A percentile compares a stretch with the other conserved stretches of the same genome.
Conservation (phyloP, 2,888 invertebrate species). For the Chirona hameri region DNA sequence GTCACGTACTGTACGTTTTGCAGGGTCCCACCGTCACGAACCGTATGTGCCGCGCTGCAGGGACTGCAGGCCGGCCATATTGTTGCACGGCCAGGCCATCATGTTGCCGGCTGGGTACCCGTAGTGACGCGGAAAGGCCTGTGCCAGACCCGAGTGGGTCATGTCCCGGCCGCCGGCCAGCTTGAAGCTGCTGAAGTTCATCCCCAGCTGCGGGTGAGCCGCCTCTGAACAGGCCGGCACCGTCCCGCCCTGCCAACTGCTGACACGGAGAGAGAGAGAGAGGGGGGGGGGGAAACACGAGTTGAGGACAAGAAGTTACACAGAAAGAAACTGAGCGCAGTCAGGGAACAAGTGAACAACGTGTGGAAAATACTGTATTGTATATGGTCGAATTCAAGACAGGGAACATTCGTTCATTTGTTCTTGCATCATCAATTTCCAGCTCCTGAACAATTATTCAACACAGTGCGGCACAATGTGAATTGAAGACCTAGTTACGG, state of each 20-base stretch:
- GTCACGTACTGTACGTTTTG: no score
- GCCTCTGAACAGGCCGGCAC: background rate
- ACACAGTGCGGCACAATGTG: no score
- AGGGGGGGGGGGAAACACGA: no score
- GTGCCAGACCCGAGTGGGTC: background rate
- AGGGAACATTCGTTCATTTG: no score
- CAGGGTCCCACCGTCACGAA: background rate
- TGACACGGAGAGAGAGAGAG: background rate
- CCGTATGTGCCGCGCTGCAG: conserved; percentile 27
- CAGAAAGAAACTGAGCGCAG: no score
- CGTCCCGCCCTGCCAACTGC: background rate
- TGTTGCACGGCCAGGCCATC: conserved; percentile 26
- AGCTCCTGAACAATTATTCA: no score
- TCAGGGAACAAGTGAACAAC: no score
- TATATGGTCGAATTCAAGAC: no score
- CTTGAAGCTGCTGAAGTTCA: conserved; percentile 24
- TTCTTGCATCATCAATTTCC: no score
- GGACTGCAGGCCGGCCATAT: background rate
- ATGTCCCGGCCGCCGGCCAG: background rate
- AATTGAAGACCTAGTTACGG: no score
- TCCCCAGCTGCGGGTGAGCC: background rate
- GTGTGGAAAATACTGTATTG: no score
- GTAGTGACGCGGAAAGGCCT: background rate
- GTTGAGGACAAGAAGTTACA: no score
- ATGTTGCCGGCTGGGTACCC: conserved; percentile 3